Percentiles rank a stretch among this genome's conserved stretches.
These are phyloP conservation scores for Eupsittula cactorum DNA, from an alignment of 2,113 vertebrate species.

Conservation along the genomic window DNA sequence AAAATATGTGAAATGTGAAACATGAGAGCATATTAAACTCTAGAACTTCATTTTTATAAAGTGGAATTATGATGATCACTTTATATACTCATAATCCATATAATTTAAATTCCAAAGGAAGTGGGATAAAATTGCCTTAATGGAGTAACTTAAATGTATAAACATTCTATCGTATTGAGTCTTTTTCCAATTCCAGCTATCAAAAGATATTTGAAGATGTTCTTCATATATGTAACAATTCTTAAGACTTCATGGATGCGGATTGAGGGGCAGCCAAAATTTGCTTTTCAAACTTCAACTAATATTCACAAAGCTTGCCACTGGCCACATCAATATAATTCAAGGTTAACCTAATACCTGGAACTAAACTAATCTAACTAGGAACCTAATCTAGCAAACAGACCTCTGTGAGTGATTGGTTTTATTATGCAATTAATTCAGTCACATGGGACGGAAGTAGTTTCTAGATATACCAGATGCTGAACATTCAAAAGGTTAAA, in stretches of 20 bases:
- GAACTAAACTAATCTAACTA: background rate
- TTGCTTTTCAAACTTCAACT: background rate
- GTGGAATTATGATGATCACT: background rate
- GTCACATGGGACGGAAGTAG: background rate
- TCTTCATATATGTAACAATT: background rate
- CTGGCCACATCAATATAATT: background rate
- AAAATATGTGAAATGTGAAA: background rate
- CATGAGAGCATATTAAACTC: background rate
- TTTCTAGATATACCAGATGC: background rate
- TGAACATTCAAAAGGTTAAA: background rate
- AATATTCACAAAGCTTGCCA: background rate
- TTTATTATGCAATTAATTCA: background rate
- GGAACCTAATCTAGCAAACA: background rate
- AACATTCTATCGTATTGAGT: background rate
- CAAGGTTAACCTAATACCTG: background rate
- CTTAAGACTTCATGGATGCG: background rate
- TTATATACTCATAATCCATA: background rate
- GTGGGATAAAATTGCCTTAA: background rate
- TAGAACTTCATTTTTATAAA: background rate
- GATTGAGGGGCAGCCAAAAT: background rate
- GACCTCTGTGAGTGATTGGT: background rate
- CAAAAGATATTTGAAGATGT: background rate
- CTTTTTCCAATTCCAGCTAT: background rate
- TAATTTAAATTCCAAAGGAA: background rate
- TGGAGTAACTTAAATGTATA: background rate